phyloP scores from a whole-genome alignment of 2,888 invertebrate species.

The Polylopha cassiicola region DNA sequence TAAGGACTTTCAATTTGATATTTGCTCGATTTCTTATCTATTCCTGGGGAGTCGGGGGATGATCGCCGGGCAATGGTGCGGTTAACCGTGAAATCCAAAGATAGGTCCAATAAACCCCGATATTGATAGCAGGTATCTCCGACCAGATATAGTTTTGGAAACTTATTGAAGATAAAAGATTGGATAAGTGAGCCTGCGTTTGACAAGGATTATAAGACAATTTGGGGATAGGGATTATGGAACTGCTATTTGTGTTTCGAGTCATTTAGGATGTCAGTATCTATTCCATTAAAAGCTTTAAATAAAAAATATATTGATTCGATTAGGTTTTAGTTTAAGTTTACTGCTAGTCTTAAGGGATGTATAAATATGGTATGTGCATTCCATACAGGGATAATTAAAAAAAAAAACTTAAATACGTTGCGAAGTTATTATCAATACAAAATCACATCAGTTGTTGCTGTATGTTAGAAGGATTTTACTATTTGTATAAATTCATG shows the following conservation, averaged over 20 bases:
- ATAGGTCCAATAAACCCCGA: constrained; percentile 63
- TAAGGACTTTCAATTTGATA: constrained; percentile 50
- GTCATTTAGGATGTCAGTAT: too few relatives aligned
- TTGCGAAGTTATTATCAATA: too few relatives aligned
- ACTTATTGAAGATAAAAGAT: constrained; percentile 52
- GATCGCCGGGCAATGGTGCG: constrained; percentile 64
- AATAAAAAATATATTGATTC: too few relatives aligned
- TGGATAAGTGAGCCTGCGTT: constrained; percentile 37
- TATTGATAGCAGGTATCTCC: constrained; percentile 69
- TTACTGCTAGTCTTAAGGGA: too few relatives aligned
- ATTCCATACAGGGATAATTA: too few relatives aligned
- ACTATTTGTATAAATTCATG: too few relatives aligned
- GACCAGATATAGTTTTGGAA: constrained; percentile 58
- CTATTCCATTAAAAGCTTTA: too few relatives aligned
- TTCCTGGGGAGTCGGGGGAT: constrained; percentile 48
- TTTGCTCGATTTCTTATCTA: constrained; percentile 70
- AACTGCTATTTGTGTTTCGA: constrained; percentile 4
- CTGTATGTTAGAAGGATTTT: too few relatives aligned
- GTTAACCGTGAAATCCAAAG: constrained; percentile 72
- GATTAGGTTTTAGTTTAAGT: too few relatives aligned
- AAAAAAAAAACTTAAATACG: too few relatives aligned
- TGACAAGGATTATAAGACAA: constrained; percentile 28
- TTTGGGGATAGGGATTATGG: constrained; percentile 4
- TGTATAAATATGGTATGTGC: too few relatives aligned
- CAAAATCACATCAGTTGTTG: too few relatives aligned